phyloP scores from a whole-genome alignment of 2,797 vertebrate species.

The Danio choprae region DNA sequence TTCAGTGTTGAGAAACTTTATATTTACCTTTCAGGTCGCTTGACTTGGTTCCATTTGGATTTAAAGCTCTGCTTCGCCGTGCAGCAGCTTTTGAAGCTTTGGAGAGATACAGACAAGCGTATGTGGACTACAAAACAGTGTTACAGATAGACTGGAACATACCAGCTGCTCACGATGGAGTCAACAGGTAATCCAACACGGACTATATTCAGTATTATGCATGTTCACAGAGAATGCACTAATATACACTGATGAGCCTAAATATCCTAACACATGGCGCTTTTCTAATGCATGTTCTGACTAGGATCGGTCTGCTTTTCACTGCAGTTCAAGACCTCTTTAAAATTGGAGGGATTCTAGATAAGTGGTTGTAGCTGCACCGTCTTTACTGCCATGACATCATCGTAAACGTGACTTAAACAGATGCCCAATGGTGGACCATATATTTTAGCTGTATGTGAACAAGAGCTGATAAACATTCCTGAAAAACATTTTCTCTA shows the following conservation, averaged over 20 bases:
- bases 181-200: conserved; percentile 82
- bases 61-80: conserved; percentile 90
- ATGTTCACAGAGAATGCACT: neutral
- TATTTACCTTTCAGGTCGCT: conserved; percentile 74
- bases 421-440: no score
- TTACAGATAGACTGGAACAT: conserved; percentile 86
- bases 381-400: no score
- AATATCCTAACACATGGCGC: no score
- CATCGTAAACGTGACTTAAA: no score
- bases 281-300: no score
- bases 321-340: no score
- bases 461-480: no score
- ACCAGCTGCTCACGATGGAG: conserved; percentile 86
- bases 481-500: no score
- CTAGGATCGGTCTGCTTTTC: no score
- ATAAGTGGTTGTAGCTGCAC: no score
- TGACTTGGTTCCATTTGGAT: conserved; percentile 82
- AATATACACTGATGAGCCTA: neutral
- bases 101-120: conserved; percentile 87
- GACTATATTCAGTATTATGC: neutral
- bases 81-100: conserved; percentile 88
- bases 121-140: conserved; percentile 90
- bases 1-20: neutral
- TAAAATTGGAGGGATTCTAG: no score
- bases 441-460: no score